phyloP scores from a whole-genome alignment of 1,140 invertebrate species.

The Diabrotica undecimpunctata region DNA sequence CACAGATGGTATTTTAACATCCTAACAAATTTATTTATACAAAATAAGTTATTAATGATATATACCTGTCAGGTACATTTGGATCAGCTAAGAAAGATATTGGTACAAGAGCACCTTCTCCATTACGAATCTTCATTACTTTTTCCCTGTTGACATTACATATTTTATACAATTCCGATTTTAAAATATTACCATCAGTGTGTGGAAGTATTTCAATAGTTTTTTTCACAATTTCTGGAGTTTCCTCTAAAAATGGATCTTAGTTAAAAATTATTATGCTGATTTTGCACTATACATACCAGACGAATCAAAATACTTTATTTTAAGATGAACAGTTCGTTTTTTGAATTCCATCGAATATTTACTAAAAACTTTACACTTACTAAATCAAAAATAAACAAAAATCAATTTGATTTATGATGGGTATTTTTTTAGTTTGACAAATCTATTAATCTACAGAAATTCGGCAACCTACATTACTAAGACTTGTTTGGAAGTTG shows the following conservation, averaged over 20 bases:
- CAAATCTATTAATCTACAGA: no score
- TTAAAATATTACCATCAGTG: conserved; percentile 37
- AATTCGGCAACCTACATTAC: no score
- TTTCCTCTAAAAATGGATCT: conserved; percentile 24
- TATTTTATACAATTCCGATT: conserved; percentile 33
- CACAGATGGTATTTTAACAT: neutral
- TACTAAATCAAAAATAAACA: no score
- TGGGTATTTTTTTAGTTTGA: no score
- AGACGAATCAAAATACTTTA: neutral
- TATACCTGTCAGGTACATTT: conserved; percentile 15
- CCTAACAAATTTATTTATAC: neutral
- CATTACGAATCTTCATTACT: conserved; percentile 44
- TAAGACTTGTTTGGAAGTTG: no score
- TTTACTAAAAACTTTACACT: neutral
- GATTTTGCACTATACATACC: neutral
- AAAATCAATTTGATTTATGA: no score
- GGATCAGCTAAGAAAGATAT: conserved; percentile 38
- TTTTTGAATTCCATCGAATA: conserved; percentile 5
- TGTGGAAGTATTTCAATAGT: conserved; percentile 34
- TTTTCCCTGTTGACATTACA: conserved; percentile 39
- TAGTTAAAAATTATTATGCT: neutral
- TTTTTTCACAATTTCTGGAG: conserved; percentile 30
- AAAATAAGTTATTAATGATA: neutral
- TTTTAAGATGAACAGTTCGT: conserved; percentile 3
- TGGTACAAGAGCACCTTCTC: conserved; percentile 38